These are phyloP conservation scores for Zygaena filipendulae DNA, from an alignment of 2,888 invertebrate genomes.

Conservation along the genomic window DNA sequence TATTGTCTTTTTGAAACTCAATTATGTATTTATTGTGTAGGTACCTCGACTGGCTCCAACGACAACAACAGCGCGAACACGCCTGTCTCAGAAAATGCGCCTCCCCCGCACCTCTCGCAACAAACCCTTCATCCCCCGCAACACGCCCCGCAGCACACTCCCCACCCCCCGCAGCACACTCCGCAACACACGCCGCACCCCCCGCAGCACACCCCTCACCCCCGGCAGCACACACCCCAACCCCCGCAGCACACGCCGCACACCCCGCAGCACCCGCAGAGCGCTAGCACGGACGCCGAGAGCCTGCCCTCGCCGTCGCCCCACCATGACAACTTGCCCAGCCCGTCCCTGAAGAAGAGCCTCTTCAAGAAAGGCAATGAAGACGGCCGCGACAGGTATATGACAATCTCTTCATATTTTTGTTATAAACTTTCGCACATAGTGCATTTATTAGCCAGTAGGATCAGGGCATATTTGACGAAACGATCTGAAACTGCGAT, in stretches of 20 bases:
- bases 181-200: not conserved
- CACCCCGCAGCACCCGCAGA: not conserved
- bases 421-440: too few species aligned
- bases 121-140: not conserved
- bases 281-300: slow-evolving; percentile 10
- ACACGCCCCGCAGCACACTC: not conserved
- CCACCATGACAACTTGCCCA: slow-evolving; percentile 53
- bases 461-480: too few species aligned
- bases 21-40: too few species aligned
- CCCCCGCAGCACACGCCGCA: slow-evolving; percentile 23
- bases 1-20: too few species aligned
- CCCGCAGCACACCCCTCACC: not conserved
- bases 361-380: slow-evolving; percentile 89
- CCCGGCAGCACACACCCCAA: slow-evolving; percentile 2
- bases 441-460: too few species aligned
- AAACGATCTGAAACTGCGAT: too few species aligned
- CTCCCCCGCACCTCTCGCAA: slow-evolving; percentile 4
- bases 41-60: slow-evolving; percentile 47
- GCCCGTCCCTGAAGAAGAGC: slow-evolving; percentile 77
- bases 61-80: slow-evolving; percentile 31
- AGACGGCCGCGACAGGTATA: slow-evolving; percentile 92
- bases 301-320: slow-evolving; percentile 29
- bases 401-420: too few species aligned
- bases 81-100: slow-evolving; percentile 22
- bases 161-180: not conserved